These are phyloP conservation scores for Lonchura striata DNA, from an alignment of 2,113 vertebrate species.

Conservation along the genomic window DNA sequence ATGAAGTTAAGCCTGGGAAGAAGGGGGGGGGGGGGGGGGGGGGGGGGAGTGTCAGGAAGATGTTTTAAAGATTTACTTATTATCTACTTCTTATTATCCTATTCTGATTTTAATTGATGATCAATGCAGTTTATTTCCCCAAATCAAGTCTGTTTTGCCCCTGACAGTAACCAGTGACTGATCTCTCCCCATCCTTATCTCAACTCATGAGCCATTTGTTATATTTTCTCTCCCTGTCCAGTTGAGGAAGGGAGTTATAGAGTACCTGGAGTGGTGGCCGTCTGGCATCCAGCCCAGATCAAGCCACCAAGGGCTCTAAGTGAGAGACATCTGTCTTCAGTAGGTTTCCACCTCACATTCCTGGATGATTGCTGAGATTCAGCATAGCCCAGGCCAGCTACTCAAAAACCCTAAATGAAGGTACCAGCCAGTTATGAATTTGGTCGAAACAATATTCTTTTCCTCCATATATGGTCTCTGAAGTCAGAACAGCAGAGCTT, in stretches of 20 bases:
- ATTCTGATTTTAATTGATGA: not conserved
- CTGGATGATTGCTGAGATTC: not conserved
- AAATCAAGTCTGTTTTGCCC: not conserved
- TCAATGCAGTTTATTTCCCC: not conserved
- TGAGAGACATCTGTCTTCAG: not conserved
- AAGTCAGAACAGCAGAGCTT: not conserved
- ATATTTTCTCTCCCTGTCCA: not conserved
- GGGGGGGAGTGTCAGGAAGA: not conserved
- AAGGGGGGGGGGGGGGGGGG: not conserved
- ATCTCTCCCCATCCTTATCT: not conserved
- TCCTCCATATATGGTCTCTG: not conserved
- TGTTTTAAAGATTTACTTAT: not conserved
- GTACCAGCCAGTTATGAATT: not conserved
- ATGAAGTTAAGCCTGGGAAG: fast-evolving
- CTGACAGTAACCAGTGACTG: not conserved
- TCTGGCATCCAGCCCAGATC: not conserved
- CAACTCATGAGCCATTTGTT: not conserved
- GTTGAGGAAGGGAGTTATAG: not conserved
- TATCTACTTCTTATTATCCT: not conserved
- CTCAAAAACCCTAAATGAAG: not conserved
- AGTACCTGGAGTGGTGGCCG: not conserved
- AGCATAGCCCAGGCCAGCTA: not conserved
- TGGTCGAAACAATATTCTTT: not conserved
- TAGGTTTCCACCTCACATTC: not conserved
- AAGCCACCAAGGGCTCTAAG: not conserved